Conservation (phyloP, 2,888 invertebrate genomes). For the Mycalesis mineus region DNA sequence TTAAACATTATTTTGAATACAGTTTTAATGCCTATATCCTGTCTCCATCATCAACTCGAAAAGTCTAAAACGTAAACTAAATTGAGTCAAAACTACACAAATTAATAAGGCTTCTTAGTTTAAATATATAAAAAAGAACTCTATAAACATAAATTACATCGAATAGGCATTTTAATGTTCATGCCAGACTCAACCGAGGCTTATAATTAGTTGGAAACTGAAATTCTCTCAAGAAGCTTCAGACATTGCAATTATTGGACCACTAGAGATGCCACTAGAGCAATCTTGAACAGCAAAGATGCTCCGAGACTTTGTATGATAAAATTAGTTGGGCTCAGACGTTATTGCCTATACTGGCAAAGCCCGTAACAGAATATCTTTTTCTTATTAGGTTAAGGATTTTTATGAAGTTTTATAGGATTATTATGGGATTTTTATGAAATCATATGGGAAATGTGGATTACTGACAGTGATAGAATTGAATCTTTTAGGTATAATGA, state of each 20-base stretch:
- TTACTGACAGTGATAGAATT: too few species aligned
- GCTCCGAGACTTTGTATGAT: constrained; percentile 2
- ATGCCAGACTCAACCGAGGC: neutral
- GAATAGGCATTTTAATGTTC: neutral
- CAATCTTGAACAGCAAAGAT: constrained; percentile 2
- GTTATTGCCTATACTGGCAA: neutral
- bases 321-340: neutral
- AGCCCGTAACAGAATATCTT: neutral
- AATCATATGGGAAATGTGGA: too few species aligned
- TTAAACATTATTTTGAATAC: too few species aligned
- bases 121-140: too few species aligned
- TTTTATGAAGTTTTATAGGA: too few species aligned
- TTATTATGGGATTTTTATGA: too few species aligned
- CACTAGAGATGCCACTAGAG: constrained; percentile 7
- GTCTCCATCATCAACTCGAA: too few species aligned
- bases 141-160: neutral
- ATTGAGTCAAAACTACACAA: too few species aligned
- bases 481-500: too few species aligned
- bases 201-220: constrained; percentile 9
- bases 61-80: too few species aligned
- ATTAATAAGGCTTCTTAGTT: too few species aligned
- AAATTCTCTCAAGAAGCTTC: constrained; percentile 9
- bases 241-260: constrained; percentile 11
- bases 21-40: too few species aligned
- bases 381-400: neutral